Conservation (phyloP, 1,140 invertebrate genomes). For the Euwallacea similis region DNA sequence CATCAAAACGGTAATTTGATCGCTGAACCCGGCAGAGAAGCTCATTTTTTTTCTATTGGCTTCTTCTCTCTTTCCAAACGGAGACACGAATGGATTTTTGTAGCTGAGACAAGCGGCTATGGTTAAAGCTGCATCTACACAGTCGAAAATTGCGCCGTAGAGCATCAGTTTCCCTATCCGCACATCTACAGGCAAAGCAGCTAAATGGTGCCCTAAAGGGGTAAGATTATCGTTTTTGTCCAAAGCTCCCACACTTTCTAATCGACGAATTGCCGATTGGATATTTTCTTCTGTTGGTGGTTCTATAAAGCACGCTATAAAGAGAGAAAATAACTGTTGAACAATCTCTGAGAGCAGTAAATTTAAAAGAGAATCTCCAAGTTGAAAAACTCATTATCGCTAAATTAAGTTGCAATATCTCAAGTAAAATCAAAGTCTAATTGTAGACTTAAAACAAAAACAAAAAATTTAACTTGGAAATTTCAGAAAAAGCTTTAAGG, state of each 20-base stretch:
- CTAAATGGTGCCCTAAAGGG: slow-evolving; percentile 84
- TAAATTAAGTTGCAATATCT: too few species aligned
- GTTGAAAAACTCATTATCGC: too few species aligned
- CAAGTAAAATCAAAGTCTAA: too few species aligned
- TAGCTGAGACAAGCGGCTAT: slow-evolving; percentile 88
- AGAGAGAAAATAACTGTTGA: too few species aligned
- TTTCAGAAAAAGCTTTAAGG: neutral
- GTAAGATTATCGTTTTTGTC: slow-evolving; percentile 80
- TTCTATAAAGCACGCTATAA: slow-evolving; percentile 69
- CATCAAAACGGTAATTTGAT: slow-evolving; percentile 78
- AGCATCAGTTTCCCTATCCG: slow-evolving; percentile 82
- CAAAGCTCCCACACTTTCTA: slow-evolving; percentile 85
- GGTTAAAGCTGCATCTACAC: slow-evolving; percentile 90
- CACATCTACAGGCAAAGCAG: slow-evolving; percentile 89
- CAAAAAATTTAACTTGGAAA: neutral
- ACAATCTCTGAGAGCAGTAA: too few species aligned
- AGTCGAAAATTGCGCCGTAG: slow-evolving; percentile 89
- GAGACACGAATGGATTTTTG: slow-evolving; percentile 79
- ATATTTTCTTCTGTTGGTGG: slow-evolving; percentile 78
- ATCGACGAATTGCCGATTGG: slow-evolving; percentile 71
- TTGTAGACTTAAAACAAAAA: too few species aligned
- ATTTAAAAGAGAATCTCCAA: too few species aligned
- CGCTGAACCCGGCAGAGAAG: slow-evolving; percentile 74
- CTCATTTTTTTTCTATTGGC: slow-evolving; percentile 71
- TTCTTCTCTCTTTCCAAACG: slow-evolving; percentile 73